Percentiles rank a stretch among this genome's conserved stretches.
These are phyloP conservation scores for Eucriotettix oculatus DNA, from an alignment of 2,888 invertebrate species.

Conservation along the genomic window DNA sequence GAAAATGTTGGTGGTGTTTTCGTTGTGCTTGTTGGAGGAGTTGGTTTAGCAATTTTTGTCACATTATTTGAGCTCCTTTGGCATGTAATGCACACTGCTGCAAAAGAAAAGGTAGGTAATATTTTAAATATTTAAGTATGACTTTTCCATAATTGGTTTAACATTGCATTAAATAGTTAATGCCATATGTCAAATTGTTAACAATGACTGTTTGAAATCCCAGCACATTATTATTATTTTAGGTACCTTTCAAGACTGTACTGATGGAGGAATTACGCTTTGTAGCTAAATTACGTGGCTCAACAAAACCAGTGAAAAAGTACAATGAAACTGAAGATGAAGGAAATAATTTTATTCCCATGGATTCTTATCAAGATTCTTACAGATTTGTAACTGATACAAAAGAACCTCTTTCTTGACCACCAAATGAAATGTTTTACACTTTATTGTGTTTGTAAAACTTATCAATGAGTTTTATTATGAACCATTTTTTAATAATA, in stretches of 20 bases:
- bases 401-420: background rate
- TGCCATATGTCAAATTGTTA: background rate
- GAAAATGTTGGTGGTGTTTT: constrained; percentile 12
- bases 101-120: constrained; percentile 8
- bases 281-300: constrained; percentile 49
- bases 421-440: too few relatives aligned
- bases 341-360: constrained; percentile 13
- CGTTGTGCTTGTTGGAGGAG: constrained; percentile 9
- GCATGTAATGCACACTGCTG: constrained; percentile 5
- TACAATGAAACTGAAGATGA: constrained; percentile 23
- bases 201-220: background rate
- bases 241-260: constrained; percentile 48
- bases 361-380: constrained; percentile 1
- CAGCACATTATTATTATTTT: constrained; percentile 14
- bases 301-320: constrained; percentile 47
- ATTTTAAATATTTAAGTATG: background rate
- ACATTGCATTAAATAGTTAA: background rate
- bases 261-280: constrained; percentile 54
- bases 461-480: too few relatives aligned
- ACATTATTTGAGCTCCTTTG: constrained; percentile 9
- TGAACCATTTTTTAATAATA: too few relatives aligned
- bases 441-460: too few relatives aligned
- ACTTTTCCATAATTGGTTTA: background rate
- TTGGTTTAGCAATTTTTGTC: constrained; percentile 6
- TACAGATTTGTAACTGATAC: background rate